Evolutionary conservation across 2,797 vertebrate genomes (phyloP), one percentile per base, ranked within the genome.

Genomic region (Sarcophilus harrisii): DNA sequence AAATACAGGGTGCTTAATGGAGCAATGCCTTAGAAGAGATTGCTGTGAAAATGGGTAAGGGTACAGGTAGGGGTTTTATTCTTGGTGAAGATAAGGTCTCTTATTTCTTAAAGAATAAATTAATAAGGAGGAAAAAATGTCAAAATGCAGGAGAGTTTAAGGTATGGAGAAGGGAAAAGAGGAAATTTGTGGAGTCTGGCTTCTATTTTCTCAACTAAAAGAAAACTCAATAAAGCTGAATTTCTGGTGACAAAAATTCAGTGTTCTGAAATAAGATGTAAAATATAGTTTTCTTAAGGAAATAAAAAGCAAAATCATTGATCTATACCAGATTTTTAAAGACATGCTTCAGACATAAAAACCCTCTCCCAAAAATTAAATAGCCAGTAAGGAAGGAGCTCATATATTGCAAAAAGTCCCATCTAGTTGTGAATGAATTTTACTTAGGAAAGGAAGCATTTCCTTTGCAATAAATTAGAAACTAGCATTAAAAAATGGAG

Each of bases 401-500:
- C 21, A 6, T 24, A 87, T 87, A 87, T 87, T 49, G 38, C 21
- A 66, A 6, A 59, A 29, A 24, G 57, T 3, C 91, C 3, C 90
- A 91, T 4, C 92, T 59, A 93, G 3, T 1, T 92, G 12, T 94
- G 90, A 90, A 4, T 38, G 59, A 49, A 57, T 94, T 73, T 96
- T 4, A 29, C 11, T 28, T 54, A 91, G 38, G 29, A 58, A 28
- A 24, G 27, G 18, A 92, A 93, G 45, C 58, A 87, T 57, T 81
- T 73, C 0, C 0, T 14, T 92, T 94, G 90, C 89, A 90, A n/a
- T 16, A 91, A 73, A 58, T 0, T 95, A 4, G 2, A 92, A 59
- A 92, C 16, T 91, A 59, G 30, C 38, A 58, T 57, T 58, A 52
- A 95, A 93, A 92, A 59, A n/a, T 81, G 10, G 21, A 3, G 16